phyloP scores from a whole-genome alignment of 2,888 invertebrate genomes.

The Drosophila bunnanda region DNA sequence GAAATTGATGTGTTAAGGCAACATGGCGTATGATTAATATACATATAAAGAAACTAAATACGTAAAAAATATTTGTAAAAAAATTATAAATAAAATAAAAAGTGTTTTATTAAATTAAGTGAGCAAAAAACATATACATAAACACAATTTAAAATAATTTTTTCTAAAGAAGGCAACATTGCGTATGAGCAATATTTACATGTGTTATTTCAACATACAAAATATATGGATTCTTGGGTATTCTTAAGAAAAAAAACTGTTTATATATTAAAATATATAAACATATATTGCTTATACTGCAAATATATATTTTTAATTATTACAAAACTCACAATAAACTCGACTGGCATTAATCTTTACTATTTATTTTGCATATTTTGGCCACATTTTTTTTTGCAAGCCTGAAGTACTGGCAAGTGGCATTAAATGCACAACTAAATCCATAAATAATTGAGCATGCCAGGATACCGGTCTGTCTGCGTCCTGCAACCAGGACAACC shows the following conservation, averaged over 20 bases:
- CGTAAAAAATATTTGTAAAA: neutral
- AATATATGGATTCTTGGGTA: neutral
- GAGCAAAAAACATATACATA: neutral
- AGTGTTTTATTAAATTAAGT: too few species aligned
- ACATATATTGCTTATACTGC: neutral
- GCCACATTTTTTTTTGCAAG: neutral
- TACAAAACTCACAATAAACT: neutral
- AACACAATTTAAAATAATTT: neutral
- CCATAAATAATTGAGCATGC: conserved; percentile 27
- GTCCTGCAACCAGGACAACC: conserved; percentile 16
- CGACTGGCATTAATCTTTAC: neutral
- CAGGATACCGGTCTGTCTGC: neutral
- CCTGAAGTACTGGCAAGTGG: conserved; percentile 1
- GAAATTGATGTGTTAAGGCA: neutral
- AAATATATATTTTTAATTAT: neutral
- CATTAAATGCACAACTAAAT: conserved; percentile 13
- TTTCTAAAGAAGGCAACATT: neutral
- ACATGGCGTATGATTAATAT: neutral
- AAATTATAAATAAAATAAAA: neutral
- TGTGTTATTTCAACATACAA: neutral
- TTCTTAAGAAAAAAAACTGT: neutral
- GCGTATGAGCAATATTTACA: neutral
- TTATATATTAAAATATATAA: neutral
- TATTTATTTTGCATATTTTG: neutral
- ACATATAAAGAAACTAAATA: neutral